A percentile compares a stretch with the other conserved stretches of the same genome.
These are phyloP conservation scores for Pangasius sanitwongsei DNA, from an alignment of 2,797 vertebrate genomes.

Conservation along the genomic window DNA sequence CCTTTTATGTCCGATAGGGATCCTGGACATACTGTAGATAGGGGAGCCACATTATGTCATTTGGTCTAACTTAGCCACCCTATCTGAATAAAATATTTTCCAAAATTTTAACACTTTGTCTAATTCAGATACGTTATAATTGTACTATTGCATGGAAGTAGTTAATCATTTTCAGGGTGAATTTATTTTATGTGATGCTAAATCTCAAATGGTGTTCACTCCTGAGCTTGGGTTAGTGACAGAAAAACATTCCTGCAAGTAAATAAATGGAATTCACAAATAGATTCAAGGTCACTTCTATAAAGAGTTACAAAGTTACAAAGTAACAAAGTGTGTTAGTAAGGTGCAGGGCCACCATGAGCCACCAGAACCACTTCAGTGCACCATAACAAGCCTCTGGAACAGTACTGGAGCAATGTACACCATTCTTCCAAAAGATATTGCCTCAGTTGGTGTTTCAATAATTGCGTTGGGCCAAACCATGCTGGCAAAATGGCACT, in stretches of 20 bases:
- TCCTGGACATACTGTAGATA: background rate
- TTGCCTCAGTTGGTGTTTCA: background rate
- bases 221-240: background rate
- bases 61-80: background rate
- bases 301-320: too few relatives aligned
- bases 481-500: background rate
- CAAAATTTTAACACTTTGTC: background rate
- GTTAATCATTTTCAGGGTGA: background rate
- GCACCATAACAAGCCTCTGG: background rate
- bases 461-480: background rate
- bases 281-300: background rate
- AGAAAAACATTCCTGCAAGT: background rate
- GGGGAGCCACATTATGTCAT: background rate
- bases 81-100: background rate
- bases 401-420: background rate
- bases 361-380: background rate
- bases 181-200: background rate
- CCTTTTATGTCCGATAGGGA: background rate
- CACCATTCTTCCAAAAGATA: too few relatives aligned
- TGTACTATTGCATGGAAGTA: background rate
- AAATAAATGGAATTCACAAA: background rate
- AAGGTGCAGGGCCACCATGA: background rate
- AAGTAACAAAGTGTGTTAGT: background rate
- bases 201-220: background rate
- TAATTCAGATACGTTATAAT: background rate